These are phyloP conservation scores for Melozone crissalis DNA, from an alignment of 2,113 vertebrate genomes.

Conservation along the genomic window DNA sequence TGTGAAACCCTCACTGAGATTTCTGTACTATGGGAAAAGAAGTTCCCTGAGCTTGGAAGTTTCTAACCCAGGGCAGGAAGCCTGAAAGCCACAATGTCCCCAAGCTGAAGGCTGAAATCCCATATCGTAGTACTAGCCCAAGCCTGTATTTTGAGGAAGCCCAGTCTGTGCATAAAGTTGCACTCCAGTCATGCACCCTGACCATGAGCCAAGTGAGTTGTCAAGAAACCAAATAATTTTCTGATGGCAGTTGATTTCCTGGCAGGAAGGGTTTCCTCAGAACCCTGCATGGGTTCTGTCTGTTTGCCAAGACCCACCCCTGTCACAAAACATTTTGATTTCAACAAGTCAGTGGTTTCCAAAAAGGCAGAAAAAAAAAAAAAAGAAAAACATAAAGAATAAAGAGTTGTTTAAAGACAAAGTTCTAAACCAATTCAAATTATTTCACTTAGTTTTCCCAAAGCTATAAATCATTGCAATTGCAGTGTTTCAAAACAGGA, in stretches of 20 bases:
- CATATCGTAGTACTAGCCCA: background rate
- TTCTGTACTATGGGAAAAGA: background rate
- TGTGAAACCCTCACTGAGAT: background rate
- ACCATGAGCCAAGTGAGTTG: background rate
- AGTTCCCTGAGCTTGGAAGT: background rate
- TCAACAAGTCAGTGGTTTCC: slow-evolving; percentile 41
- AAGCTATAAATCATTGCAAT: slow-evolving; percentile 24
- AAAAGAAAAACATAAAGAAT: background rate
- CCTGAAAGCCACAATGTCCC: background rate
- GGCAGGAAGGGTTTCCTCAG: slow-evolving; percentile 38
- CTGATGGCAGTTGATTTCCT: slow-evolving; percentile 41
- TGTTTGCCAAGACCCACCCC: slow-evolving; percentile 29
- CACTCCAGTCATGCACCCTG: background rate
- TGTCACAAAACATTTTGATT: slow-evolving; percentile 40
- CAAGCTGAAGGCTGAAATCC: background rate
- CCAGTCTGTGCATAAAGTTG: background rate
- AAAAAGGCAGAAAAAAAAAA: background rate
- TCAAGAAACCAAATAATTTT: slow-evolving; percentile 43
- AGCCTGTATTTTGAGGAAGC: background rate
- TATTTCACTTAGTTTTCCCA: background rate
- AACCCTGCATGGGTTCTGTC: slow-evolving; percentile 9
- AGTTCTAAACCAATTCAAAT: background rate
- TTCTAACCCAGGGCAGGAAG: background rate
- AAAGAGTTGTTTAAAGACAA: background rate
- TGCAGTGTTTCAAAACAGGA: slow-evolving; percentile 37